Conservation (phyloP, 2,113 vertebrate species). For the Macaca nemestrina region DNA sequence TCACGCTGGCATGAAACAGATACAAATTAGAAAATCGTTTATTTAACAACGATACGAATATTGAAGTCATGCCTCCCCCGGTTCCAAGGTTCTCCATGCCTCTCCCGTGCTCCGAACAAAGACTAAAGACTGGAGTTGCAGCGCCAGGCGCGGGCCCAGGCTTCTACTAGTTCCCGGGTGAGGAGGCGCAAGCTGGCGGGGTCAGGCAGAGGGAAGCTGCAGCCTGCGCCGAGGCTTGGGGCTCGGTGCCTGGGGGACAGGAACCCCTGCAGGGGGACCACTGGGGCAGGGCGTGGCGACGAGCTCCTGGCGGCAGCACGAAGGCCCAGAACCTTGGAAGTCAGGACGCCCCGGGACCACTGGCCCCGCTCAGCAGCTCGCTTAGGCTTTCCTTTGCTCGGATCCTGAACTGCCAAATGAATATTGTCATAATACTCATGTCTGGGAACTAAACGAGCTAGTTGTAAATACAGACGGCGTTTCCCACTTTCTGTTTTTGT, state of each 20-base stretch:
- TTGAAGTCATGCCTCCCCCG: background rate
- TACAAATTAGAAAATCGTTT: background rate
- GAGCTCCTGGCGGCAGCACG: background rate
- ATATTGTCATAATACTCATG: background rate
- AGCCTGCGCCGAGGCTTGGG: accelerated
- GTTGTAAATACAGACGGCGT: background rate
- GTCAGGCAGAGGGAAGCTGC: background rate
- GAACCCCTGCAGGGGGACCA: background rate
- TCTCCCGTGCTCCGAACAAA: slow-evolving; percentile 43
- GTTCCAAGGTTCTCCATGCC: background rate
- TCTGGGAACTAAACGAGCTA: background rate
- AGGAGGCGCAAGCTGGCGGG: background rate
- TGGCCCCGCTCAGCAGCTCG: background rate
- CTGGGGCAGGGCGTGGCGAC: accelerated
- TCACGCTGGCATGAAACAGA: background rate
- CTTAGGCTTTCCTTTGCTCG: background rate
- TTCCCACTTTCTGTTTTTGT: background rate
- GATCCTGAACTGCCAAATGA: background rate
- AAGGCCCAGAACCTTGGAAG: background rate
- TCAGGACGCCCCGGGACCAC: background rate
- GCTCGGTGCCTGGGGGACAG: background rate
- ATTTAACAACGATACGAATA: background rate
- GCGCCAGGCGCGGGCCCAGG: background rate
- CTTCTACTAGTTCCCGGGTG: background rate
- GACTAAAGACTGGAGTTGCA: background rate